Conservation (phyloP, 2,888 invertebrate species). For the Spilosoma lubricipeda region DNA sequence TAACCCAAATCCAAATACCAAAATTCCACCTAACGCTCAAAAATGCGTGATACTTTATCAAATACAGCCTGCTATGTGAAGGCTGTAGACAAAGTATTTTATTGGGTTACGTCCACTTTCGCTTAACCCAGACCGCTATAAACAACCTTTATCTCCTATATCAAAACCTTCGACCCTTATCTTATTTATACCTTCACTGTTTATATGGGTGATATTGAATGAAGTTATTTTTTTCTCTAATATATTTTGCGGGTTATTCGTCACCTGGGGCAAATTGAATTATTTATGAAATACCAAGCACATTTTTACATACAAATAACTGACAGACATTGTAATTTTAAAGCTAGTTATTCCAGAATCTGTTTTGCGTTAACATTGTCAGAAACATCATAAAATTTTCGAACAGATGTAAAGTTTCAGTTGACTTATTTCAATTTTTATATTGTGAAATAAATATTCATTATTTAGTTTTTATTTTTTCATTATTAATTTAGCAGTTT, state of each 20-base stretch:
- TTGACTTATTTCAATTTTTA: no score
- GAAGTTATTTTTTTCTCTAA: constrained; percentile 52
- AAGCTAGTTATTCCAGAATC: constrained; percentile 38
- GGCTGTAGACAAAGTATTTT: constrained; percentile 64
- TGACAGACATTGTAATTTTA: constrained; percentile 42
- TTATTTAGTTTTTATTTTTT: neutral
- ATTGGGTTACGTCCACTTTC: constrained; percentile 58
- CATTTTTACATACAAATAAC: constrained; percentile 50
- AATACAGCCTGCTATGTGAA: constrained; percentile 57
- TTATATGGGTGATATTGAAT: constrained; percentile 24
- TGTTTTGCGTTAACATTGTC: constrained; percentile 32
- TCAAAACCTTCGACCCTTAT: constrained; percentile 52
- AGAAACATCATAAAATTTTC: neutral
- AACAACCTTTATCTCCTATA: constrained; percentile 65
- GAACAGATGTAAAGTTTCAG: neutral
- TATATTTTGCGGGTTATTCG: constrained; percentile 62
- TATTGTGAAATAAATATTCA: neutral
- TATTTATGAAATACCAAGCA: constrained; percentile 61
- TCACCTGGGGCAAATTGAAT: constrained; percentile 60
- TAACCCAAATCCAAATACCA: neutral
- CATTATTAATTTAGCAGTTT: neutral
- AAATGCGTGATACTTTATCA: constrained; percentile 59
- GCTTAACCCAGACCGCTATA: constrained; percentile 61
- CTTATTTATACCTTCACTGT: constrained; percentile 47
- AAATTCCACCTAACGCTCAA: constrained; percentile 42